Percentiles rank a stretch among this genome's conserved stretches.
These are phyloP conservation scores for Drymonia ruficornis DNA, from an alignment of 2,888 invertebrate genomes.

Conservation along the genomic window DNA sequence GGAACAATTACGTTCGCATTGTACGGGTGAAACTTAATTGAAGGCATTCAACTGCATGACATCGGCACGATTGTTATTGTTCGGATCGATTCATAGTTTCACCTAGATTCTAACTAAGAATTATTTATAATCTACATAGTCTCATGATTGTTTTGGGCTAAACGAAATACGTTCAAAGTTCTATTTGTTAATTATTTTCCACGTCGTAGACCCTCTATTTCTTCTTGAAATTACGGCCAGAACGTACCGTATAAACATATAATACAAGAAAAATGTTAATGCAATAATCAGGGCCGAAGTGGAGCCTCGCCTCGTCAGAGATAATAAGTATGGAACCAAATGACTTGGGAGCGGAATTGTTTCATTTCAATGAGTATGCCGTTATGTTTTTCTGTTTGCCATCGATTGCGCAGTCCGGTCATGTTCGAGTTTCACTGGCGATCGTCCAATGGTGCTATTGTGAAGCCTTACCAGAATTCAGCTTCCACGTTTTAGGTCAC, in stretches of 20 bases:
- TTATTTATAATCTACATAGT: too few relatives aligned
- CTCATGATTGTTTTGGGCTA: too few relatives aligned
- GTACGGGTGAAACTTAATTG: slow-evolving; percentile 30
- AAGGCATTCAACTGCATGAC: slow-evolving; percentile 11
- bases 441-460: slow-evolving; percentile 43
- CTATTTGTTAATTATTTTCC: not conserved
- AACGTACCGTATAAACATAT: slow-evolving; percentile 13
- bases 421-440: slow-evolving; percentile 44
- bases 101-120: too few relatives aligned
- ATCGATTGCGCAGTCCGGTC: slow-evolving; percentile 42
- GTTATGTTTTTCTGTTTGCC: slow-evolving; percentile 37
- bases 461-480: slow-evolving; percentile 27
- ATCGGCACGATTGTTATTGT: not conserved
- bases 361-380: slow-evolving; percentile 42
- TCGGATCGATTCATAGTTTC: not conserved
- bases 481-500: slow-evolving; percentile 17
- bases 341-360: slow-evolving; percentile 25
- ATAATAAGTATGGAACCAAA: slow-evolving; percentile 21
- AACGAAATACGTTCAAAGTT: too few relatives aligned
- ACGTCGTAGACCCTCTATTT: not conserved
- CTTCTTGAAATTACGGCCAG: slow-evolving; percentile 12
- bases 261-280: slow-evolving; percentile 39
- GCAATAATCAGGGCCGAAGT: slow-evolving; percentile 30
- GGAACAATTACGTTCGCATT: slow-evolving; percentile 39
- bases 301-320: slow-evolving; percentile 17